These are phyloP conservation scores for Pontoporia blainvillei DNA, from an alignment of 2,113 vertebrate species.

Conservation along the genomic window DNA sequence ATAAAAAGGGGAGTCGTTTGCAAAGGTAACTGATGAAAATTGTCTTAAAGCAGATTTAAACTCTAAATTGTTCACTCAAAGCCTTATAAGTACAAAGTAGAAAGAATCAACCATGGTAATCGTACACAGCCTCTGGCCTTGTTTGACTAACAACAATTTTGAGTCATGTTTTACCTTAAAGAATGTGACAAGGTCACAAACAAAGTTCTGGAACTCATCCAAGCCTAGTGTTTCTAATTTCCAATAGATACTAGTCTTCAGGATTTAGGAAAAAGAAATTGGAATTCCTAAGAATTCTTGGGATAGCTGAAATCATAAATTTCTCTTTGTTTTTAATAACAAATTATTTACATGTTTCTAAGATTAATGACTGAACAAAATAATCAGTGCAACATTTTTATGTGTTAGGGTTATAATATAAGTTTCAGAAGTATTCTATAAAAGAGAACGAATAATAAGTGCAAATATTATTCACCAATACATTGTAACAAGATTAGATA, in stretches of 20 bases:
- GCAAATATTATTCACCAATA: not conserved
- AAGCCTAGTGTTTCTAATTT: not conserved
- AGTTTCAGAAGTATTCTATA: not conserved
- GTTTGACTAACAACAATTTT: not conserved
- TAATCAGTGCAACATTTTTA: not conserved
- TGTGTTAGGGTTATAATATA: not conserved
- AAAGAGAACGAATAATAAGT: not conserved
- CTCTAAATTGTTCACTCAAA: not conserved
- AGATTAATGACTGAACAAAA: not conserved
- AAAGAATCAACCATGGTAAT: not conserved
- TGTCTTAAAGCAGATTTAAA: not conserved
- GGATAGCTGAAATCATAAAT: not conserved
- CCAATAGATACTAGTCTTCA: not conserved
- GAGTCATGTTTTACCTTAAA: conserved; percentile 12
- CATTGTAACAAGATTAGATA: not conserved
- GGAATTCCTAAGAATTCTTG: not conserved
- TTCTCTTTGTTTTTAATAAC: not conserved
- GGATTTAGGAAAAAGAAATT: not conserved
- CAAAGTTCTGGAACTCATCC: not conserved
- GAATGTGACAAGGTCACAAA: conserved; percentile 29
- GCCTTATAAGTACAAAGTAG: not conserved
- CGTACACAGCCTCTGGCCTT: not conserved
- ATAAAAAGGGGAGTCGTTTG: not conserved
- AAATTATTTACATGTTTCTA: not conserved
- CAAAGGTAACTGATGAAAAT: not conserved